These are phyloP conservation scores for Centropyge bicolor DNA, from an alignment of 2,797 vertebrate genomes.

Conservation along the genomic window DNA sequence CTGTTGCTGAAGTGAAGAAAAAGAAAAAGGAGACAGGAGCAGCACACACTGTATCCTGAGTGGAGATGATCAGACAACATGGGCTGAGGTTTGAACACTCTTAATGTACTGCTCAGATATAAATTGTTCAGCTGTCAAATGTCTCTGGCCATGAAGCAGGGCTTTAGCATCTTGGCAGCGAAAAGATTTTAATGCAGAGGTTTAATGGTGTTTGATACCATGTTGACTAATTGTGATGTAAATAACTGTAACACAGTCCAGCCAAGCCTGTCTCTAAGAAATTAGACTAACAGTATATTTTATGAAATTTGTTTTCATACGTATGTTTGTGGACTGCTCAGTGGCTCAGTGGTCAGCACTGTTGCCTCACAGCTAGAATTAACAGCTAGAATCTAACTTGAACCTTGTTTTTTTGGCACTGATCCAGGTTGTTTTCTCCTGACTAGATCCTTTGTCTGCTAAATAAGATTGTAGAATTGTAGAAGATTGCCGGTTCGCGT, in stretches of 20 bases:
- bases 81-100: not conserved
- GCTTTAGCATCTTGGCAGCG: not conserved
- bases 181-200: not conserved
- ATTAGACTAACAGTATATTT: not conserved
- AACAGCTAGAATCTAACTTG: no score
- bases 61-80: not conserved
- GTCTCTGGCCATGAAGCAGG: not conserved
- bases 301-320: not conserved
- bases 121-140: slow-evolving; percentile 1
- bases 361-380: no score
- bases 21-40: not conserved
- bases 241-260: not conserved
- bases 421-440: no score
- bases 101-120: slow-evolving; percentile 15
- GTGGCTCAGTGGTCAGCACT: no score
- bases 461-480: no score
- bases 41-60: not conserved
- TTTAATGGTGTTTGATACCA: not conserved
- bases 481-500: no score
- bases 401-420: no score
- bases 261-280: not conserved
- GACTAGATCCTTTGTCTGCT: no score
- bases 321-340: no score
- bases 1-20: slow-evolving; percentile 16
- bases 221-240: slow-evolving; percentile 6